These are phyloP conservation scores for Baryphthengus martii DNA, from an alignment of 2,113 vertebrate species.

Conservation along the genomic window DNA sequence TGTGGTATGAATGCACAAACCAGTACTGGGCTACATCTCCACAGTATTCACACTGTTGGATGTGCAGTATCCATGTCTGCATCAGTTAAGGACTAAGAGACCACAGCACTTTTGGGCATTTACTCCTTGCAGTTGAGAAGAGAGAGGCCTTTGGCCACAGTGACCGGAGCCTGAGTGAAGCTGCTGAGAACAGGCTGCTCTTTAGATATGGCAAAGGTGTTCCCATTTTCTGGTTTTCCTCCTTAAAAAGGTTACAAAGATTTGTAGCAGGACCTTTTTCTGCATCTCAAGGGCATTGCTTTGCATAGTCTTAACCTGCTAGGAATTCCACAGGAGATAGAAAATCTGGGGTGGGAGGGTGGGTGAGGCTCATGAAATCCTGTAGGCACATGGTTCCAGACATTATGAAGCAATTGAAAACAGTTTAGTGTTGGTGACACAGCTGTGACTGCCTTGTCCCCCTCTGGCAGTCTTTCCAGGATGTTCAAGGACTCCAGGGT, in stretches of 20 bases:
- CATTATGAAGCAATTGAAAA: neutral
- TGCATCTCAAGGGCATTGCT: neutral
- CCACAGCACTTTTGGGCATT: fast-evolving
- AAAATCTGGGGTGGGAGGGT: too few species aligned
- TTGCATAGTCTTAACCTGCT: neutral
- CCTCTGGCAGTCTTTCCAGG: neutral
- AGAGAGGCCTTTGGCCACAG: neutral
- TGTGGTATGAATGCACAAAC: neutral
- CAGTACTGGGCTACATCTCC: too few species aligned
- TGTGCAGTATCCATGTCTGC: neutral
- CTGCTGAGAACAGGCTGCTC: neutral
- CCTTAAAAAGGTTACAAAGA: neutral
- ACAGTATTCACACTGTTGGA: too few species aligned
- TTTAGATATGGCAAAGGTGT: neutral
- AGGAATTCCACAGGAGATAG: neutral
- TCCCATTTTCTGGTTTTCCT: neutral
- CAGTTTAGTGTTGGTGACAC: neutral
- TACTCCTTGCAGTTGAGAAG: neutral
- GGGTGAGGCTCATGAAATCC: neutral
- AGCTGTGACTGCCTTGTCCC: neutral
- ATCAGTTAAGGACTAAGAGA: neutral
- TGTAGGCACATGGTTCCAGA: neutral
- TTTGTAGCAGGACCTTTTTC: neutral
- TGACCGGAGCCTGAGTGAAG: too few species aligned
- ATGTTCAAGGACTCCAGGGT: neutral